Evolutionary conservation across 2,113 vertebrate genomes (phyloP).

Genomic region (Mesoclemmys tuberculata): DNA sequence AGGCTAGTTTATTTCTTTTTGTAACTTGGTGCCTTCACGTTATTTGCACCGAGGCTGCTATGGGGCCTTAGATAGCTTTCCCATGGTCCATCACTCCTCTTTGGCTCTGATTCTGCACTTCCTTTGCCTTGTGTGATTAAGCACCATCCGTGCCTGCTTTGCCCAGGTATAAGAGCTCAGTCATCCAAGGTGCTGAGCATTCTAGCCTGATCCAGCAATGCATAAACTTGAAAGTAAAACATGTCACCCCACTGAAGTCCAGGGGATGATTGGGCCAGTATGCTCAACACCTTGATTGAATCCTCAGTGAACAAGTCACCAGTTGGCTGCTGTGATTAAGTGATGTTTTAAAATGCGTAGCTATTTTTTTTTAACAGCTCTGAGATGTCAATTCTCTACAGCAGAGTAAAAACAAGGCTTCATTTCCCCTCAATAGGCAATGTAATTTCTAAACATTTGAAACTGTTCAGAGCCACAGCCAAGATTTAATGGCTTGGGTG

Average conservation of each 20-base stretch:
- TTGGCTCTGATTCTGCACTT: not conserved
- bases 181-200: not conserved
- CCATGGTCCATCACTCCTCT: not conserved
- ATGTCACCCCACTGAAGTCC: not conserved
- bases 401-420: not conserved
- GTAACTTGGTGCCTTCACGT: not conserved
- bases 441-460: not conserved
- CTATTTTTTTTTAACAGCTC: not conserved
- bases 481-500: not conserved
- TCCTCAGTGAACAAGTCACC: not conserved
- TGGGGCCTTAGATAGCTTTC: not conserved
- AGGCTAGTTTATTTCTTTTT: conserved; percentile 6
- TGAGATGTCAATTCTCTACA: not conserved
- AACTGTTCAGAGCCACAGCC: not conserved
- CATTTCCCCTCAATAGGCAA: not conserved
- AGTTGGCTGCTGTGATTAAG: not conserved
- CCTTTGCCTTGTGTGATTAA: not conserved
- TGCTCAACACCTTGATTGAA: not conserved
- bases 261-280: not conserved
- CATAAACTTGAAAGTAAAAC: not conserved
- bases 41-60: not conserved
- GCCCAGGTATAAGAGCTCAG: not conserved
- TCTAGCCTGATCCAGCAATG: not conserved
- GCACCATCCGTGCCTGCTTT: not conserved
- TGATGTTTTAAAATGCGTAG: not conserved